Evolutionary conservation across 1,140 invertebrate genomes (phyloP).

Genomic region (Danaus melanippus): DNA sequence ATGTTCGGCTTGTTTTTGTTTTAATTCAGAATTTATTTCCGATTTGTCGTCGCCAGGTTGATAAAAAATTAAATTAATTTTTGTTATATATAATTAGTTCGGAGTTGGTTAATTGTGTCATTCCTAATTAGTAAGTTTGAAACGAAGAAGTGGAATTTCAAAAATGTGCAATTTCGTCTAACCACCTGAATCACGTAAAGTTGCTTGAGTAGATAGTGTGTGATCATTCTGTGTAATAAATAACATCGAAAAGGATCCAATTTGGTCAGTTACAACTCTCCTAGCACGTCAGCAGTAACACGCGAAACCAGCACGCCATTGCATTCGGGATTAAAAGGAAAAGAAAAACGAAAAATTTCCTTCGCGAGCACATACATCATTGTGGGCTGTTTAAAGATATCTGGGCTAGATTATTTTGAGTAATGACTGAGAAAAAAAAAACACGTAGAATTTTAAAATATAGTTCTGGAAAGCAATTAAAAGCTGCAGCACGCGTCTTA

Average conservation of each 20-base stretch:
- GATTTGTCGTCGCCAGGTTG: too few species aligned
- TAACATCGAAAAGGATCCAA: conserved; percentile 17
- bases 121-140: too few species aligned
- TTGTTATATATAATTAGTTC: too few species aligned
- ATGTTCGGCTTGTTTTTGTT: conserved; percentile 43
- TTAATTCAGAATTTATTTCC: conserved; percentile 14
- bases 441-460: conserved; percentile 47
- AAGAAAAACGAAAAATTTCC: conserved; percentile 34
- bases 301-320: conserved; percentile 29
- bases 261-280: conserved; percentile 21
- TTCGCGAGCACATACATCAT: conserved; percentile 52
- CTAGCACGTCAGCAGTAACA: conserved; percentile 23
- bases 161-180: too few species aligned
- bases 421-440: conserved; percentile 49
- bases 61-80: too few species aligned
- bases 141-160: too few species aligned
- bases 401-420: conserved; percentile 63
- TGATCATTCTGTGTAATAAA: conserved; percentile 18
- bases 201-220: conserved; percentile 11
- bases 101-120: too few species aligned
- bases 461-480: conserved; percentile 60
- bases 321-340: conserved; percentile 41
- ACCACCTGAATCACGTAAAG: too few species aligned
- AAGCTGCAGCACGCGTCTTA: conserved; percentile 27
- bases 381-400: conserved; percentile 51